These are phyloP conservation scores for Caenorhabditis sinica DNA, from an alignment of 2,888 invertebrate species.

Conservation along the genomic window DNA sequence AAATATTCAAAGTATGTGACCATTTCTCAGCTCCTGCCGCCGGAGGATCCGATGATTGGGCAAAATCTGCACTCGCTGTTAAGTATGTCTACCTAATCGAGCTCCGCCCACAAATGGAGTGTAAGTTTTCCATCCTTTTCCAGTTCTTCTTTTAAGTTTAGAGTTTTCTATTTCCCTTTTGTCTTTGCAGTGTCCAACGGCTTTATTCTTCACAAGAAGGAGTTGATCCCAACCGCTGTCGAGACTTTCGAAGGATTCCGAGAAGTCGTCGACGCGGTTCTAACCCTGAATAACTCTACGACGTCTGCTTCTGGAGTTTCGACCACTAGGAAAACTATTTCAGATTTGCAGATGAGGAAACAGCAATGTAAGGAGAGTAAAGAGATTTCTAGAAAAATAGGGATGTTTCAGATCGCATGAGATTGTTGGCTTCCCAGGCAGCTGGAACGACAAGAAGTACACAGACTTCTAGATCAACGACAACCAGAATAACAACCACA, in stretches of 20 bases:
- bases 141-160: neutral
- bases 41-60: conserved; percentile 83
- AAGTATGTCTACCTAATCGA: conserved; percentile 83
- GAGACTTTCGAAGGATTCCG: conserved; percentile 83
- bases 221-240: conserved; percentile 82
- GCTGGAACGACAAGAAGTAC: conserved; percentile 32
- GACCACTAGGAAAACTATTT: conserved; percentile 55
- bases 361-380: conserved; percentile 60
- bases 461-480: conserved; percentile 29
- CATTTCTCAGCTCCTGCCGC: conserved; percentile 77
- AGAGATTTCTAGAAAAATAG: neutral
- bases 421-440: conserved; percentile 51
- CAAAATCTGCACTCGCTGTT: conserved; percentile 80
- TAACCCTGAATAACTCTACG: conserved; percentile 68
- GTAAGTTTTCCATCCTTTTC: conserved; percentile 66
- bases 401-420: conserved; percentile 50
- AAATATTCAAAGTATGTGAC: neutral
- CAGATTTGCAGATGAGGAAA: conserved; percentile 69
- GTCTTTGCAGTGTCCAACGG: conserved; percentile 82
- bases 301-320: conserved; percentile 50
- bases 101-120: conserved; percentile 79
- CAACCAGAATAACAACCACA: conserved; percentile 34
- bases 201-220: conserved; percentile 82
- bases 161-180: no score
- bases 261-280: conserved; percentile 79